Evolutionary conservation across 2,113 vertebrate genomes (phyloP), one percentile per base, ranked within the genome.

Genomic region (Scortum barcoo): DNA sequence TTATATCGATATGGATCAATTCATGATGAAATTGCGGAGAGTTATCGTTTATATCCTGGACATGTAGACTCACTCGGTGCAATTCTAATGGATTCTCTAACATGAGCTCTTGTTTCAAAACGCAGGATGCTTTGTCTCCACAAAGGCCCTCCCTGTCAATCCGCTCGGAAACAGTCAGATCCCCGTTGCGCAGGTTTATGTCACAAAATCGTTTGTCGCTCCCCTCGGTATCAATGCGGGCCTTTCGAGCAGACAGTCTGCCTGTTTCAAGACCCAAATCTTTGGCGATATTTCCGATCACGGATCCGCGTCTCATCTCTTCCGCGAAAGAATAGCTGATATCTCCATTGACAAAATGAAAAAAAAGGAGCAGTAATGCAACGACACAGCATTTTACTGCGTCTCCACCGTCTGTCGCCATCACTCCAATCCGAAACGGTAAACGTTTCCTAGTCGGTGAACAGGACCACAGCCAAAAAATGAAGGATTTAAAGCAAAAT

Each of bases 21-120:
- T 58, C 61, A 9, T 80, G 93, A 0, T 69, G 62, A 89, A 97
- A 97, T 3, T 61, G 67, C 0, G 96, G 96, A 0, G 90, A 33
- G 58, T 96, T 95, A 70, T 97, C 96, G 87, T 97, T 96, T 50
- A 96, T 82, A 68, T 96, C 95, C 53, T 88, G 88, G 7, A 96
- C 68, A 42, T 90, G 88, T 1, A 96, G 78, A 40, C 11, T 42
- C 8, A 93, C 74, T 86, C 57, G 72, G 17, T 79, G 82, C 68
- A 92, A 9, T 38, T 93, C 86, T 57, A 93, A 48, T 1, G 84
- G 90, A 71, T 81, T 86, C 14, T 85, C 88, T 3, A 85, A 33
- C 14, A 96, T 85, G 20, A 84, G 86, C 51, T 96, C 96, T 65
- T 94, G 88, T n/a, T 93, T 91, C 68, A 96, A 70, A 12, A 77